Percentiles rank a stretch among this genome's conserved stretches.
phyloP scores from a whole-genome alignment of 2,113 vertebrate genomes.

The Leptodactylus fuscus region DNA sequence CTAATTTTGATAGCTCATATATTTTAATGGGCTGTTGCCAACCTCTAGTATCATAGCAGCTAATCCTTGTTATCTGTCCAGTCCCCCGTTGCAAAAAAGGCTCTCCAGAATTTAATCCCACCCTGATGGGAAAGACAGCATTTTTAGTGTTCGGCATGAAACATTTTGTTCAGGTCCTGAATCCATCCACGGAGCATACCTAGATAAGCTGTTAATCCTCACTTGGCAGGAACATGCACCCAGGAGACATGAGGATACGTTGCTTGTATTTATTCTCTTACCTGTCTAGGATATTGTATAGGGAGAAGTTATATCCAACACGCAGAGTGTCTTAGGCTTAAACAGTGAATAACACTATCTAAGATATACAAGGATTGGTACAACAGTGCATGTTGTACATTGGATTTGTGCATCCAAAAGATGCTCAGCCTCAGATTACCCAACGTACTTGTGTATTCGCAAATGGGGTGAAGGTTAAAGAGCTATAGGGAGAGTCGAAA shows the following conservation, averaged over 20 bases:
- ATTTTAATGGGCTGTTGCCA: conserved; percentile 48
- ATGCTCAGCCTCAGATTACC: neutral
- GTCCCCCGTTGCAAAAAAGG: conserved; percentile 48
- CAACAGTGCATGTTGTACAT: neutral
- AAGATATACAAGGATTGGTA: neutral
- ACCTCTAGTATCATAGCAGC: conserved; percentile 50
- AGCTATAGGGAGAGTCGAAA: no score
- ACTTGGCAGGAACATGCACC: conserved; percentile 37
- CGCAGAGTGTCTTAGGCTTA: conserved; percentile 8
- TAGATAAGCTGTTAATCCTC: conserved; percentile 56
- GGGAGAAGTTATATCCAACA: conserved; percentile 31
- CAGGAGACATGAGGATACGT: conserved; percentile 42
- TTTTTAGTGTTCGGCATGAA: conserved; percentile 54
- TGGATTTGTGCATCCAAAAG: neutral
- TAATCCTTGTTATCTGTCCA: conserved; percentile 59
- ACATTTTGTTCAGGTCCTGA: conserved; percentile 59
- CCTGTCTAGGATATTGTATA: conserved; percentile 19
- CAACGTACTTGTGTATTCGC: neutral
- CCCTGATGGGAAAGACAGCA: conserved; percentile 48
- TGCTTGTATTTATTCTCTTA: conserved; percentile 47
- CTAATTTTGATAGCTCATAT: conserved; percentile 45
- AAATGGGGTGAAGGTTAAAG: neutral
- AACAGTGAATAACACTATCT: conserved; percentile 14
- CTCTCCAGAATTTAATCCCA: conserved; percentile 53
- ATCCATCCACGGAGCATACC: conserved; percentile 49